A percentile compares a stretch with the other conserved stretches of the same genome.
Conservation (phyloP, 1,140 invertebrate genomes). For the Heliconius eleuchia region DNA sequence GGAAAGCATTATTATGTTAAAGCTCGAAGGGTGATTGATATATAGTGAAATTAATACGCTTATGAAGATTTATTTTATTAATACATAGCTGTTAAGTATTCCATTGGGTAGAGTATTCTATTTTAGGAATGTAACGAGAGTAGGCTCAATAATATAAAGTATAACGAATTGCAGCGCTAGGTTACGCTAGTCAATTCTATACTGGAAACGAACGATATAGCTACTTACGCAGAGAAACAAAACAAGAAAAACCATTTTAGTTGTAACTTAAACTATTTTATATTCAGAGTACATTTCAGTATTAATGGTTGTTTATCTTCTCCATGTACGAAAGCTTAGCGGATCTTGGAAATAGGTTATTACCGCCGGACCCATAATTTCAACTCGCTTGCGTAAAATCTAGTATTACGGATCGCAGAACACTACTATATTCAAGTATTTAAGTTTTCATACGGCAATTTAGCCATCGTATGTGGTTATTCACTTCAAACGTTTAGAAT, state of each 20-base stretch:
- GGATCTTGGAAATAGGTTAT: conserved; percentile 39
- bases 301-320: conserved; percentile 25
- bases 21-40: too few relatives aligned
- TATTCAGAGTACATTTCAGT: conserved; percentile 28
- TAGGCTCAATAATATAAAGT: too few relatives aligned
- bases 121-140: too few relatives aligned
- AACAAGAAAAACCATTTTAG: background rate
- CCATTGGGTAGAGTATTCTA: too few relatives aligned
- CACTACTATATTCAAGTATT: conserved; percentile 23
- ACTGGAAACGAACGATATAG: too few relatives aligned
- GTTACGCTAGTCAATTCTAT: background rate
- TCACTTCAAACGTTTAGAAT: conserved; percentile 16
- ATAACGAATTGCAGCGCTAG: too few relatives aligned
- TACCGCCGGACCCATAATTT: conserved; percentile 39
- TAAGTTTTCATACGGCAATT: conserved; percentile 23
- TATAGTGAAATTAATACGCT: too few relatives aligned
- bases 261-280: conserved; percentile 10
- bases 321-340: conserved; percentile 24
- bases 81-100: too few relatives aligned
- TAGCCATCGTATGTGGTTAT: conserved; percentile 14
- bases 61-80: too few relatives aligned
- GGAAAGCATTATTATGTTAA: too few relatives aligned
- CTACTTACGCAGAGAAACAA: background rate
- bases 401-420: conserved; percentile 35
- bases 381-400: conserved; percentile 38